Base-by-base conservation (phyloP, 2,797 vertebrate species). In the Eidolon dupreanum region DNA sequence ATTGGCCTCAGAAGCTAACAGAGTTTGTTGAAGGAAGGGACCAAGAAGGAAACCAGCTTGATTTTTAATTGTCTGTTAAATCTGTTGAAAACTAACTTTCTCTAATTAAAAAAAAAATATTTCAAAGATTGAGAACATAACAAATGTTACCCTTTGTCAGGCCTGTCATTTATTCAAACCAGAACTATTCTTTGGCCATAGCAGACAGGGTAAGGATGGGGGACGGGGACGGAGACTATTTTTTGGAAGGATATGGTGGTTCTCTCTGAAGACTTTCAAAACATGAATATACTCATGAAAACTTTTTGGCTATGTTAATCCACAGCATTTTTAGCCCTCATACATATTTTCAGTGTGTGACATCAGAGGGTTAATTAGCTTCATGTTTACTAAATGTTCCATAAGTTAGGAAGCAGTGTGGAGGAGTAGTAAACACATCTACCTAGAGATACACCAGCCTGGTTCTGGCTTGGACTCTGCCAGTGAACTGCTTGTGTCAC, bases 1-100 rank as follows among this genome's bases (percentile, higher is more conserved):
- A 2, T 13, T 22, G 24, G 65, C 16, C 63, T 57, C 17, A 10
- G 16, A 73, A 63, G 51, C 51, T 61, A 28, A 77, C 41, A 70
- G 28, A 59, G 24, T 71, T 63, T 84, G 70, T 10, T 24, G 26
- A 68, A 17, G 17, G 33, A 57, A 74, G 24, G 41, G 28, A 79
- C 71, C 31, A 73, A 85, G 38, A 82, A 87, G 59, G n/a, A 94
- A 88, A 82, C 17, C 81, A 74, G 41, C 71, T 92, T 71, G 92
- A 93, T 87, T 93, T 84, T 36, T 46, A 75, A 89, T 57, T 89
- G 77, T 78, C 79, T 90, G 26, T 65, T 38, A 53, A 41, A 53
- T 81, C 53, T 17, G 57, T 36, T 75, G 79, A 71, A 92, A 77
- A 87, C 22, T 61, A 59, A 6, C 36, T 88, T 94, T 57, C n/a